Base-by-base conservation (phyloP, 2,888 invertebrate genomes). In the Geotrupes spiniger region DNA sequence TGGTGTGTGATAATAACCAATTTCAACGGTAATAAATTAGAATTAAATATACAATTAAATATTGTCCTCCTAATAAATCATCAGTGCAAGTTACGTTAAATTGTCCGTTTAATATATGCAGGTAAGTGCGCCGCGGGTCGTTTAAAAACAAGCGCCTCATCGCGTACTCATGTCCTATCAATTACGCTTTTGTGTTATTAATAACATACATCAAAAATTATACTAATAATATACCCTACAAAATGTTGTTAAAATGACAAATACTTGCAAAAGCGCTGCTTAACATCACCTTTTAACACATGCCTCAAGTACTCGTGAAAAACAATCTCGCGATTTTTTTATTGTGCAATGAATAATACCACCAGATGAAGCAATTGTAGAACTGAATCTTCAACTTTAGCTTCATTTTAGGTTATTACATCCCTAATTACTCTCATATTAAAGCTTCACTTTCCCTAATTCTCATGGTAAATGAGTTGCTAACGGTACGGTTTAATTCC, bases 21-120 rank as follows among this genome's bases (percentile, higher is more conserved):
- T 68, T 68, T 69, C 62, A 65, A 62, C 64, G 67, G 65, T 63
- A 68, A 70, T 69, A 70, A 69, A 70, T 69, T 69, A 69, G 68
- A 67, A 69, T 69, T 68, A 70, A 69, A 68, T 66, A 68, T 65
- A 64, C 65, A 68, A 69, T 70, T 69, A 70, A 70, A 68, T 66
- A 66, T 63, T 63, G 64, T 27, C 63, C 64, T 63, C 63, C 60
- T 65, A 61, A 69, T 70, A 70, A 70, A 70, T 70, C 69, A 68
- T 68, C 66, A 61, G 60, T 65, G 61, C 68, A 67, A 68, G 63
- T 65, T 64, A 64, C 65, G 66, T 63, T 65, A 65, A 62, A 65
- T 61, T 60, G 47, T 58, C 56, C 64, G 61, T 65, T 65, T 69
- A 69, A 70, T 67, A 65, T 69, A 69, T 69, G 69, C 70, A 66